These are phyloP conservation scores for Semibalanus balanoides DNA, from an alignment of 1,140 invertebrate genomes.

Conservation along the genomic window DNA sequence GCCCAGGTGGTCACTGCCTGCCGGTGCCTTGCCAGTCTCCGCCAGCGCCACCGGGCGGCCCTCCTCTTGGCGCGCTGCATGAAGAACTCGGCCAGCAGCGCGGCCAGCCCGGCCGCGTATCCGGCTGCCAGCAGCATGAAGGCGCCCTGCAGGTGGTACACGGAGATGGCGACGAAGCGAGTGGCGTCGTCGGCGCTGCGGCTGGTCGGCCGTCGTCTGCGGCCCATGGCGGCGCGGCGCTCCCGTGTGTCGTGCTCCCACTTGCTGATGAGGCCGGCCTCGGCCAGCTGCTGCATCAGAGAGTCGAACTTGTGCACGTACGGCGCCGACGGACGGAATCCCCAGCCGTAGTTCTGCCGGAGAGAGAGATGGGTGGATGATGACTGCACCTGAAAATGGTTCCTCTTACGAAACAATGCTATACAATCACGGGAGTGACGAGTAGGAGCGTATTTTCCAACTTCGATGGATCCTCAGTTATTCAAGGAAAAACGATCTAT, in stretches of 20 bases:
- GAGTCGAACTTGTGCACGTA: constrained; percentile 12
- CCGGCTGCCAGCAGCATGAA: constrained; percentile 12
- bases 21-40: too few species aligned
- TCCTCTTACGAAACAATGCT: too few species aligned
- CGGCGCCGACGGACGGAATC: constrained; percentile 13
- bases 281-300: constrained; percentile 13
- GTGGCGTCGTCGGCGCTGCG: background rate
- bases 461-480: too few species aligned
- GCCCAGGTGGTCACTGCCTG: too few species aligned
- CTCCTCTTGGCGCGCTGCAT: background rate
- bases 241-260: constrained; percentile 15
- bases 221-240: constrained; percentile 9
- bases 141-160: constrained; percentile 17
- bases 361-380: too few species aligned
- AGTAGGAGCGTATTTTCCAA: too few species aligned
- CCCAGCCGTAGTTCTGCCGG: constrained; percentile 15
- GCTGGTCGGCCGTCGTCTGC: background rate
- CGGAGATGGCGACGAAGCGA: constrained; percentile 10
- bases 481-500: too few species aligned
- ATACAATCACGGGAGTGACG: too few species aligned
- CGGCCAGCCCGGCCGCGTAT: constrained; percentile 5
- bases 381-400: too few species aligned
- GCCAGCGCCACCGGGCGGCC: too few species aligned
- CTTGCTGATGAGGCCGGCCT: constrained; percentile 13
- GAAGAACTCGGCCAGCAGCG: constrained; percentile 3